Evolutionary conservation across 2,888 invertebrate genomes (phyloP), one percentile per base, ranked within the genome.

Genomic region (Tyria jacobaeae): DNA sequence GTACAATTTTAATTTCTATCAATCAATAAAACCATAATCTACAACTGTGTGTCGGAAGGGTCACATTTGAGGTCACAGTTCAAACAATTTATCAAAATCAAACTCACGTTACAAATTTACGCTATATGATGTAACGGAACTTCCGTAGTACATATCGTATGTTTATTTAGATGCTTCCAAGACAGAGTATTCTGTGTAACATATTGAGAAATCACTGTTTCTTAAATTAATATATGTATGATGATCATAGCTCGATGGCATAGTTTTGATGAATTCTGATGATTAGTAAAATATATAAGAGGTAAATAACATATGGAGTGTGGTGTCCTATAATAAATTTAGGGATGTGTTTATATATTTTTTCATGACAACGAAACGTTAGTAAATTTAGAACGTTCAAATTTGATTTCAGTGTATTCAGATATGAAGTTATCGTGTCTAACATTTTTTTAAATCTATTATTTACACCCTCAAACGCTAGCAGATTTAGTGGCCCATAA

Each of bases 21-120:
- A 41, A 27, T 50, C 25, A 27, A 27, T 54, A 54, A 44, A 44
- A 21, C 44, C 17, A 44, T 44, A 21, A 21, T 3, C 5, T 21
- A 44, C 5, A 21, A 12, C 21, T 44, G 44, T 21, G 17, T 27
- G 37, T 10, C 49, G 49, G 24, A 14, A 63, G 66, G 73, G 65
- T 71, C 66, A 67, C 70, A 70, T 62, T 71, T 67, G 64, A 75
- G 81, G 78, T 80, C 79, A 73, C 74, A 80, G 84, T 76, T 84
- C 80, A 80, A 74, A 68, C 66, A 73, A 74, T 73, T 69, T 69
- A 62, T 50, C n/a, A 31, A 24, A 41, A 9, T 41, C 50, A 50
- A 55, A 44, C 21, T 63, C 55, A 51, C 54, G 39, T 64, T 63
- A 72, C 54, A 60, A 64, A 53, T 62, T 54, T 34, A 54, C 17